Evolutionary conservation across 2,888 invertebrate species (phyloP).

Genomic region (Euzophera pinguis): DNA sequence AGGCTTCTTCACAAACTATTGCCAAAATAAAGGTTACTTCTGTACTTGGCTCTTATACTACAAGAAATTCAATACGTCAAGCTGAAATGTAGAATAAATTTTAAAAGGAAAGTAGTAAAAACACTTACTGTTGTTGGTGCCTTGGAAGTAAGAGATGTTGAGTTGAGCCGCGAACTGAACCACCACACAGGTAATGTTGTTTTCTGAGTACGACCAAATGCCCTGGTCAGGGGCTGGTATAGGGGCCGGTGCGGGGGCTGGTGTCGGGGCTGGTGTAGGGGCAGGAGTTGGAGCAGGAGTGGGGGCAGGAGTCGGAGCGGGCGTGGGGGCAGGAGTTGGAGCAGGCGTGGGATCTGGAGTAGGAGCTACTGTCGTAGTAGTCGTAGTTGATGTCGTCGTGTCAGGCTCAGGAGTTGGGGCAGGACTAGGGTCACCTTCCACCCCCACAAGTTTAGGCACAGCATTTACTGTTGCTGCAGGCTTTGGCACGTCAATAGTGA

Average conservation of each 20-base stretch:
- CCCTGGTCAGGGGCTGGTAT: conserved; percentile 51
- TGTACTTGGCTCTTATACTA: too few relatives aligned
- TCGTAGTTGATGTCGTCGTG: not conserved
- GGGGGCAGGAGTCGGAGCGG: conserved; percentile 55
- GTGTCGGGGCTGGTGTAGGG: conserved; percentile 41
- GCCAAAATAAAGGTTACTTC: too few relatives aligned
- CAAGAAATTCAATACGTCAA: too few relatives aligned
- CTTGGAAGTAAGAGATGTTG: conserved; percentile 75
- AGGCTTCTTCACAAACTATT: too few relatives aligned
- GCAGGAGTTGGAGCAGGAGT: conserved; percentile 48
- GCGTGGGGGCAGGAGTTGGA: conserved; percentile 46
- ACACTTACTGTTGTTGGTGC: conserved; percentile 44
- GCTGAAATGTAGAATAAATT: not conserved
- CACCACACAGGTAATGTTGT: conserved; percentile 79
- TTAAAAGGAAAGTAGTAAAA: not conserved
- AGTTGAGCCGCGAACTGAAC: conserved; percentile 84
- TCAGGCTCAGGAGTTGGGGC: not conserved
- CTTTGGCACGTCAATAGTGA: conserved; percentile 23
- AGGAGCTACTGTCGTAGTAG: not conserved
- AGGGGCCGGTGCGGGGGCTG: conserved; percentile 27
- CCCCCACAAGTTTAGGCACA: not conserved
- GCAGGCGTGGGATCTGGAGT: not conserved
- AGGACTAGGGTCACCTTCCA: not conserved
- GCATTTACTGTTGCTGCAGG: not conserved
- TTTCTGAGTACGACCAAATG: conserved; percentile 45